Conservation (phyloP, 2,888 invertebrate species). For the Apoderus coryli region DNA sequence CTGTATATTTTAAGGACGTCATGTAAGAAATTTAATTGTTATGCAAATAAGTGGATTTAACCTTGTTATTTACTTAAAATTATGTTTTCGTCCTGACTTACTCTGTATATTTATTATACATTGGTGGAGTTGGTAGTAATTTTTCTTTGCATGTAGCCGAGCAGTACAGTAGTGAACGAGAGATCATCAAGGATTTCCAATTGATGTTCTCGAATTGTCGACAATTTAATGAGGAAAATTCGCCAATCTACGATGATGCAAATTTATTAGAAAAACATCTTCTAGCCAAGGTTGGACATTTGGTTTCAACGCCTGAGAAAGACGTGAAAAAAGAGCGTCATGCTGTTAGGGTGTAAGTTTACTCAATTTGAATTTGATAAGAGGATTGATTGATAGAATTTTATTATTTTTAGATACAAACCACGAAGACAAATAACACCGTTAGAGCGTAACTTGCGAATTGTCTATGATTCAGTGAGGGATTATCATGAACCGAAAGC, state of each 20-base stretch:
- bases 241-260: conserved; percentile 90
- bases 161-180: conserved; percentile 70
- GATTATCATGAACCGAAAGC: conserved; percentile 78
- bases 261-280: conserved; percentile 73
- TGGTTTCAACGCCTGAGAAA: conserved; percentile 38
- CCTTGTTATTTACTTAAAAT: no score
- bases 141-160: no score
- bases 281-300: conserved; percentile 65
- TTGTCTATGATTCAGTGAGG: conserved; percentile 76
- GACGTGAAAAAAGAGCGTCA: conserved; percentile 32
- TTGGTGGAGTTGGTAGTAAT: no score
- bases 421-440: conserved; percentile 36
- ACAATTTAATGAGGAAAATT: conserved; percentile 92
- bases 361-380: background rate
- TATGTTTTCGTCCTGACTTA: no score
- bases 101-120: no score
- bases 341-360: conserved; percentile 29
- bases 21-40: no score
- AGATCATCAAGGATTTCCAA: conserved; percentile 71
- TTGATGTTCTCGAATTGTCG: conserved; percentile 98
- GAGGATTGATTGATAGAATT: no score
- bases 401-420: conserved; percentile 24
- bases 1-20: no score
- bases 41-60: no score
- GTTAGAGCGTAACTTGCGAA: conserved; percentile 64